A percentile compares a stretch with the other conserved stretches of the same genome.
These are phyloP conservation scores for Psix sp. DNA, from an alignment of 1,140 invertebrate genomes.

Conservation along the genomic window DNA sequence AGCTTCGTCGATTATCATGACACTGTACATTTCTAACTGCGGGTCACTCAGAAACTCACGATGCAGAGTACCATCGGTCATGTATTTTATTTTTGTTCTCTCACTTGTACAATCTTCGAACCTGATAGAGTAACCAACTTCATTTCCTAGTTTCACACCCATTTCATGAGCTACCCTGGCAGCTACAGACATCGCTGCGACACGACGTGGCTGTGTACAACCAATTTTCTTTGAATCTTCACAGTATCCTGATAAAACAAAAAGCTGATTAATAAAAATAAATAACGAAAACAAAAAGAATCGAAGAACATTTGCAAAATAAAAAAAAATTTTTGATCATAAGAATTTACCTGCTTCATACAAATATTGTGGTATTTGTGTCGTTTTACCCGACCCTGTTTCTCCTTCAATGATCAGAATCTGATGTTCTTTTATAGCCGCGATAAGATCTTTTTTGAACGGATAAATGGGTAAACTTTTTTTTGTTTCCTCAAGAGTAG, in stretches of 20 bases:
- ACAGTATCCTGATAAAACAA: constrained; percentile 82
- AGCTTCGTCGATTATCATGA: constrained; percentile 99
- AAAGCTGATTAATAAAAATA: too few relatives aligned
- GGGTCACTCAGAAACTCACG: constrained; percentile 98
- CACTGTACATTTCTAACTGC: constrained; percentile 93
- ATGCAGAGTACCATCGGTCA: constrained; percentile 99
- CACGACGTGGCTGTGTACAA: constrained; percentile 89
- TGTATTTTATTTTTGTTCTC: constrained; percentile 98
- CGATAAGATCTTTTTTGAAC: constrained; percentile 92
- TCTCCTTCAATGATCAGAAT: constrained; percentile 98
- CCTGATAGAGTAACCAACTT: constrained; percentile 99
- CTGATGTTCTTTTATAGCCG: constrained; percentile 93
- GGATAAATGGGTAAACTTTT: constrained; percentile 96
- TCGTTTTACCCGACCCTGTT: constrained; percentile 96
- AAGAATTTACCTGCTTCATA: constrained; percentile 82
- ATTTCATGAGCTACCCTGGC: constrained; percentile 99
- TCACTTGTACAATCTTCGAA: constrained; percentile 99
- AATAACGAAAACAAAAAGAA: too few relatives aligned
- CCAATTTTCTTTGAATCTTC: constrained; percentile 88
- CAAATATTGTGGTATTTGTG: constrained; percentile 98
- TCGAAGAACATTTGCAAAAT: too few relatives aligned
- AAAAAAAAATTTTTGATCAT: constrained; percentile 6
- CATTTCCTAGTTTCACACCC: constrained; percentile 98
- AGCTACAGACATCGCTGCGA: constrained; percentile 99
- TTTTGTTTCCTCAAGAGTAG: constrained; percentile 91